A percentile compares a stretch with the other conserved stretches of the same genome.
Evolutionary conservation across 1,140 invertebrate genomes (phyloP).

Genomic region (Alviniconcha marisindica): DNA sequence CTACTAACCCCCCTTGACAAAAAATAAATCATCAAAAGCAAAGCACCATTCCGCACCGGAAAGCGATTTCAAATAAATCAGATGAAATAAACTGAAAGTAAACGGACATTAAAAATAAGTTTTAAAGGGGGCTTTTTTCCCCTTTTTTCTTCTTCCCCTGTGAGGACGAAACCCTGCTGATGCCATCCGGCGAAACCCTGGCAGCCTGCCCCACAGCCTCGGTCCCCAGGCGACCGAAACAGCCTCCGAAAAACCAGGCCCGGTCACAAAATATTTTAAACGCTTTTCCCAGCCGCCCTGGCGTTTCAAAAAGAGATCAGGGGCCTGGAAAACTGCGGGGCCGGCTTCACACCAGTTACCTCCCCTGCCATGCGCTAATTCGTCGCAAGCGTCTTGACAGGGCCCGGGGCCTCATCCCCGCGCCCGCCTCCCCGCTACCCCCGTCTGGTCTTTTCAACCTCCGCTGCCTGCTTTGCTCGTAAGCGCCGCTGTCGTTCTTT

Average conservation of each 20-base stretch:
- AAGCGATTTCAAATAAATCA: no score
- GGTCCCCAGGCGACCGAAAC: neutral
- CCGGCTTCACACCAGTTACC: neutral
- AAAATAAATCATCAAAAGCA: no score
- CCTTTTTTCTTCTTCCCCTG: no score
- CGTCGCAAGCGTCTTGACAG: conserved; percentile 21
- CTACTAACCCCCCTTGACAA: no score
- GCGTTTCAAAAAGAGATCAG: neutral
- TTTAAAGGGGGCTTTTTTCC: no score
- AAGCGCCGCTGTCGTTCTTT: conserved; percentile 10
- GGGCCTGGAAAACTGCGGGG: neutral
- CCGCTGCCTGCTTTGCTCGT: conserved; percentile 1
- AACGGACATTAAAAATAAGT: no score
- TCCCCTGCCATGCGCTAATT: conserved; percentile 36
- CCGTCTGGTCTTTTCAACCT: conserved; percentile 13
- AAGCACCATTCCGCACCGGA: no score
- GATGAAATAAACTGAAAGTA: no score
- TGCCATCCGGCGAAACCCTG: neutral
- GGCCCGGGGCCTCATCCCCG: neutral
- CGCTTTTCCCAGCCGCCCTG: conserved; percentile 5
- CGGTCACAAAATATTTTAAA: conserved; percentile 28
- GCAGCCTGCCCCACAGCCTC: neutral
- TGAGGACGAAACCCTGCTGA: no score
- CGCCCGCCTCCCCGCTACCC: neutral
- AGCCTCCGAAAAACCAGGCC: neutral